phyloP scores from a whole-genome alignment of 2,797 vertebrate genomes.

The Coendou prehensilis region DNA sequence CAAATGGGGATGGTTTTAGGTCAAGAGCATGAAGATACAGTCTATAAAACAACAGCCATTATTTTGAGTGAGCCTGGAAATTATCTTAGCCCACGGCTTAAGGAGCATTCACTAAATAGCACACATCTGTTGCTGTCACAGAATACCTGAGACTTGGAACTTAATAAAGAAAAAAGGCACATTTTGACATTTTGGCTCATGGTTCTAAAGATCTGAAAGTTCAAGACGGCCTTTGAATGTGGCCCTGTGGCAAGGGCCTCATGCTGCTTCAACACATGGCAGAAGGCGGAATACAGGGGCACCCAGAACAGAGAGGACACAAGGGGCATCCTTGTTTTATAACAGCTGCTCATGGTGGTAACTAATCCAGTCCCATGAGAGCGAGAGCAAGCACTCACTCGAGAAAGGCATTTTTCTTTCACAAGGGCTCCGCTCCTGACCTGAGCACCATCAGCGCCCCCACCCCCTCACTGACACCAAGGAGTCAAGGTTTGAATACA shows the following conservation, averaged over 20 bases:
- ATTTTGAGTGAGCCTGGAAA: not conserved
- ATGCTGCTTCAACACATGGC: not conserved
- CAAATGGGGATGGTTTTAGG: not conserved
- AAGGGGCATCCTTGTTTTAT: not conserved
- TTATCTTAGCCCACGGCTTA: not conserved
- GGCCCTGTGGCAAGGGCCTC: not conserved
- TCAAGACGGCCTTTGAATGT: not conserved
- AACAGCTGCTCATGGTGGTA: not conserved
- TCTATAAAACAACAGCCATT: not conserved
- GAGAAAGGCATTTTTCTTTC: not conserved
- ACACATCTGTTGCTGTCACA: not conserved
- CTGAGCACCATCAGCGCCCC: not conserved
- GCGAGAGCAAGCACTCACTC: not conserved
- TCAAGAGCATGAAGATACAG: not conserved
- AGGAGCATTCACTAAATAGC: not conserved
- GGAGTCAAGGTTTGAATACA: not conserved
- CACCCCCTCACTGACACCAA: not conserved
- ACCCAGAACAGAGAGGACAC: not conserved
- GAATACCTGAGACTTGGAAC: not conserved
- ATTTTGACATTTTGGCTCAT: too few species aligned
- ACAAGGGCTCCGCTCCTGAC: not conserved
- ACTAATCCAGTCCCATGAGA: not conserved
- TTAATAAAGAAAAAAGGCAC: not conserved
- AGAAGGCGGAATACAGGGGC: not conserved
- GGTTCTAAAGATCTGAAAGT: not conserved